Percentiles rank a stretch among this genome's conserved stretches.
phyloP scores from a whole-genome alignment of 2,797 vertebrate species.

The Denticeps clupeoides region DNA sequence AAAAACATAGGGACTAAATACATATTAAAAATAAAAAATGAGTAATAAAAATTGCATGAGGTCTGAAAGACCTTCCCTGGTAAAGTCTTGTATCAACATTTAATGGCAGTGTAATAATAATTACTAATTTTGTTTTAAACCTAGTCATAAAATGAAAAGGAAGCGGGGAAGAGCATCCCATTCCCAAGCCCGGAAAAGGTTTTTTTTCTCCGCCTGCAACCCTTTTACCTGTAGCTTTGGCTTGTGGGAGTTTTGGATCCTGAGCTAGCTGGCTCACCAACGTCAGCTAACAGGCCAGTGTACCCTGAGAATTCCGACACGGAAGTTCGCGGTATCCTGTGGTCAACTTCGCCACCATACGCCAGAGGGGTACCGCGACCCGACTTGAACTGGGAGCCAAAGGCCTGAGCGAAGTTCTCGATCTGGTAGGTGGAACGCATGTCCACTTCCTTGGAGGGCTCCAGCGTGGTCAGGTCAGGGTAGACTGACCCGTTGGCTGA shows the following conservation, averaged over 20 bases:
- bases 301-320: conserved; percentile 99
- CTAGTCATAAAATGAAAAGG: conserved; percentile 8
- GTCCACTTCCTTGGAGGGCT: conserved; percentile 79
- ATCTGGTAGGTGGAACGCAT: conserved; percentile 90
- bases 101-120: conserved; percentile 91
- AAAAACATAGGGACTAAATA: conserved; percentile 62
- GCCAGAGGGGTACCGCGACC: conserved; percentile 90
- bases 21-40: conserved; percentile 60
- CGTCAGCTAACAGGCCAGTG: conserved; percentile 98
- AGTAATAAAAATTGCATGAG: conserved; percentile 86
- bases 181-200: too few relatives aligned
- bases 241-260: conserved; percentile 97
- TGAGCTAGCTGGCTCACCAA: conserved; percentile 94
- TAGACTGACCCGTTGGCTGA: conserved; percentile 61
- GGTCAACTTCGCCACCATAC: conserved; percentile 84
- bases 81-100: conserved; percentile 91
- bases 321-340: conserved; percentile 85
- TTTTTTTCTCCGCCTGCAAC: too few relatives aligned
- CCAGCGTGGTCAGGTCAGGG: conserved; percentile 80
- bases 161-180: neutral
- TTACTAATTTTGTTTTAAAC: conserved; percentile 16
- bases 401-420: conserved; percentile 98
- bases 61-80: conserved; percentile 92
- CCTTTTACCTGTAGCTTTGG: conserved; percentile 99
- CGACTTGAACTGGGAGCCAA: conserved; percentile 97